Conservation (phyloP, 2,113 vertebrate genomes). For the Psilopsiagon aymara region DNA sequence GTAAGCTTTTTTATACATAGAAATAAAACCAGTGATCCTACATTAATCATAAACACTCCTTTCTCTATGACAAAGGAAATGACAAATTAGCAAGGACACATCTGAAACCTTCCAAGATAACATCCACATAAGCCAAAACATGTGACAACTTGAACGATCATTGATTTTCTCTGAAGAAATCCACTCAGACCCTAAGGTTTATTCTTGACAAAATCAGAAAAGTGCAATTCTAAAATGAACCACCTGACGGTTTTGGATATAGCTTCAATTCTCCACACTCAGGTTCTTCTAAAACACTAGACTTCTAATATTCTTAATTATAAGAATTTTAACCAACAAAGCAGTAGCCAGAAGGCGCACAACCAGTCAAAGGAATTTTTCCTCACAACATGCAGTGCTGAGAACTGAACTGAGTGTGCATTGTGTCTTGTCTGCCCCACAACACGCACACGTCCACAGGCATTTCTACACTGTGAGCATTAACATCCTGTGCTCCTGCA, state of each 20-base stretch:
- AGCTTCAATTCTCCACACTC: background rate
- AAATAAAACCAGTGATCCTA: background rate
- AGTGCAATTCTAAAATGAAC: background rate
- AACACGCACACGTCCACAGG: fast-evolving
- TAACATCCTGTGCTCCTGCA: background rate
- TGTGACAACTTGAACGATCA: background rate
- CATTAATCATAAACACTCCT: background rate
- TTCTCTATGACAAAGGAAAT: conserved; percentile 19
- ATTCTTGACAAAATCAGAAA: background rate
- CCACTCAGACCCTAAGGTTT: background rate
- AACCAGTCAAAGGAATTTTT: background rate
- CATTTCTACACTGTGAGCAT: background rate
- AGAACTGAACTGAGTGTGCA: background rate
- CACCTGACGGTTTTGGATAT: fast-evolving
- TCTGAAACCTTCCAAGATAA: background rate
- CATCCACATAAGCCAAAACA: background rate
- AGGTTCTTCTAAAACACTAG: background rate
- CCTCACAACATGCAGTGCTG: fast-evolving
- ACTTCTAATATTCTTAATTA: background rate
- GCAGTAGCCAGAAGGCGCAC: background rate
- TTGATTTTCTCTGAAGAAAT: background rate
- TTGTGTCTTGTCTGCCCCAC: background rate
- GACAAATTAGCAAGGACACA: background rate
- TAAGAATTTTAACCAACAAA: background rate
- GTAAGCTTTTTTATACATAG: conserved; percentile 26